Base-by-base conservation (phyloP, 2,888 invertebrate species). In the Nasonovia ribisnigri region DNA sequence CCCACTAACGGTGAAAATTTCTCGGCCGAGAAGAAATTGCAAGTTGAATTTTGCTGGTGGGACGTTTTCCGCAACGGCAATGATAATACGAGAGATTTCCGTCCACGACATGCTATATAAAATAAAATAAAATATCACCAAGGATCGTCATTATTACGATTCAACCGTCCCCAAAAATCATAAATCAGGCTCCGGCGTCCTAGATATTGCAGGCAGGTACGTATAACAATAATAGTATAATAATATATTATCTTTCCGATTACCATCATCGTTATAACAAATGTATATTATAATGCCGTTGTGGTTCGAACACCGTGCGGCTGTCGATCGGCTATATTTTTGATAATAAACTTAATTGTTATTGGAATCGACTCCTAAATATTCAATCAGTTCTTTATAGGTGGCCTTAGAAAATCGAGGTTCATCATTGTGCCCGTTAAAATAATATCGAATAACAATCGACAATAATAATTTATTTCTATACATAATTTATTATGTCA, bases 401-500 rank as follows among this genome's bases (percentile, higher is more conserved):
- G 88, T 51, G 51, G 36, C 88, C 88, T 88, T 51, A 51, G 36
- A 36, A n/a, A 88, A 51, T 88, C n/a, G 88, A 88, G 51, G 51
- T 88, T 36, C 13, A 88, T 24, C 88, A 51, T 77, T 77, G n/a
- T 51, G 51, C 48, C 87, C 88, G 88, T 36, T 88, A 48, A 51
- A 51, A 24, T 36, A 36, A 51, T 51, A 77, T 77, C 36, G 36
- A 77, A 77, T 77, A 77, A 77, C 77, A 77, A 77, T 77, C 77
- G 77, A 77, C 36, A 42, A 36, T 77, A 77, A 77, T 26, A 26
- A 84, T 43, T 46, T 1, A 84, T 51, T 88, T 51, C 36, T 51
- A 48, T 51, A 88, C 51, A 51, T 51, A 24, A 77, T 77, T 77
- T 77, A 77, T 77, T 77, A 77, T 88, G 88, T 88, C 88, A 67